Conservation (phyloP, 23 tunicate genomes). For the Botrylloides violaceus region DNA sequence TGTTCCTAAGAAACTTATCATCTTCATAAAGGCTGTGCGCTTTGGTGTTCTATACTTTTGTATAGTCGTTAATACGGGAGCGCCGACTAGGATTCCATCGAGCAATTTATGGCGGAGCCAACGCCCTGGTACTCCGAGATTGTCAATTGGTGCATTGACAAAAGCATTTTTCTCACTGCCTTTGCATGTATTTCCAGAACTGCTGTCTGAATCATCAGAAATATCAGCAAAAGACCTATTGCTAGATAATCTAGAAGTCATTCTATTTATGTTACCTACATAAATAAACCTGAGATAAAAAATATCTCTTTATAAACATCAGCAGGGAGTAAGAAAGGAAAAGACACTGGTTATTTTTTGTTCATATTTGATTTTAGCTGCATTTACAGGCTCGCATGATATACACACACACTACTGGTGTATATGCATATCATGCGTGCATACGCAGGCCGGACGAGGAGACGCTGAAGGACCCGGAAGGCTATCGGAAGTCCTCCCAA, state of each 20-base stretch:
- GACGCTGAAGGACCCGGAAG: no score
- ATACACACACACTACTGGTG: no score
- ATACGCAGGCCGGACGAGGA: no score
- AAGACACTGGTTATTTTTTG: no score
- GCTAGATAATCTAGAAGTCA: neutral
- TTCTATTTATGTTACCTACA: neutral
- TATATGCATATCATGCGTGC: no score
- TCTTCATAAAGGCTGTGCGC: slow-evolving; percentile 75
- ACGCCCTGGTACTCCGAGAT: slow-evolving; percentile 63
- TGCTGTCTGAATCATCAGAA: neutral
- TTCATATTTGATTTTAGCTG: no score
- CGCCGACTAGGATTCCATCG: slow-evolving; percentile 92
- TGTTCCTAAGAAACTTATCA: slow-evolving; percentile 87
- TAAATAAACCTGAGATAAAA: no score
- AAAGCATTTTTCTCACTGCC: neutral
- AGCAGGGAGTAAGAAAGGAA: no score
- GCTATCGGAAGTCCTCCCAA: no score
- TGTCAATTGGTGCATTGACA: slow-evolving; percentile 34
- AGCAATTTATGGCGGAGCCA: slow-evolving; percentile 89
- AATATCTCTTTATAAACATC: no score
- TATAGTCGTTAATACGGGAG: slow-evolving; percentile 81
- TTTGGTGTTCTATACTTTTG: slow-evolving; percentile 75
- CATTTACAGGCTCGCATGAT: no score
- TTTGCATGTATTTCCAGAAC: neutral
- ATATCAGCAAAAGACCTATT: neutral